phyloP scores from a whole-genome alignment of 35 echinoderm and acorn worm genomes.

The Anneissia japonica region DNA sequence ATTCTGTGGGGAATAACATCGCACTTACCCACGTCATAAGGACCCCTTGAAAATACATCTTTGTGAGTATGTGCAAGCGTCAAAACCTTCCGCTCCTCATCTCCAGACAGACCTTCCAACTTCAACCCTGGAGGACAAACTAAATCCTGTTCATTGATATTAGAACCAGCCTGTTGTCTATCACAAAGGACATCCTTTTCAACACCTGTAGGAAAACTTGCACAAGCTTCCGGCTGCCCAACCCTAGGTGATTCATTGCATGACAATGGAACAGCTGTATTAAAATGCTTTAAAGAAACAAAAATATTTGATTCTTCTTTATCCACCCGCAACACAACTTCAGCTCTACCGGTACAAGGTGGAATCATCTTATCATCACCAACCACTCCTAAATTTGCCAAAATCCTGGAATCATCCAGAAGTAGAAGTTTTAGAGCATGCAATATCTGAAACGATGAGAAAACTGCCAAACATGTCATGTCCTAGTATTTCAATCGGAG shows the following conservation, averaged over 20 bases:
- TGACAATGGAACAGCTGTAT: no score
- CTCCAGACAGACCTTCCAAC: conserved; percentile 4
- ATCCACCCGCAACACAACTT: no score
- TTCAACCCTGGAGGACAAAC: conserved; percentile 21
- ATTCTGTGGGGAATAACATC: conserved; percentile 11
- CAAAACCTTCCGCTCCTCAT: neutral
- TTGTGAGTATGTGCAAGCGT: neutral
- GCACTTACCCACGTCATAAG: conserved; percentile 17
- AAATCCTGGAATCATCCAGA: neutral
- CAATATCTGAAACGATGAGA: neutral
- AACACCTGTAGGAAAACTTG: no score
- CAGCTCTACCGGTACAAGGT: neutral
- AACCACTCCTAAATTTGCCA: neutral
- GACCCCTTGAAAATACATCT: conserved; percentile 7
- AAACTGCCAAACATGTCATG: neutral
- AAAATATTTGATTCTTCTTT: no score
- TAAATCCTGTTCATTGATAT: no score
- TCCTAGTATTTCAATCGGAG: neutral
- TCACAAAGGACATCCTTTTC: no score
- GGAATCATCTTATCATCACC: neutral
- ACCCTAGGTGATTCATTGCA: no score
- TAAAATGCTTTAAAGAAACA: no score
- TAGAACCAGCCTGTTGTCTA: no score
- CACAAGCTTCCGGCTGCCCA: no score
- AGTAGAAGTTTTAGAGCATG: neutral